Evolutionary conservation across 1,140 invertebrate species (phyloP).

Genomic region (Polypedilum vanderplanki): DNA sequence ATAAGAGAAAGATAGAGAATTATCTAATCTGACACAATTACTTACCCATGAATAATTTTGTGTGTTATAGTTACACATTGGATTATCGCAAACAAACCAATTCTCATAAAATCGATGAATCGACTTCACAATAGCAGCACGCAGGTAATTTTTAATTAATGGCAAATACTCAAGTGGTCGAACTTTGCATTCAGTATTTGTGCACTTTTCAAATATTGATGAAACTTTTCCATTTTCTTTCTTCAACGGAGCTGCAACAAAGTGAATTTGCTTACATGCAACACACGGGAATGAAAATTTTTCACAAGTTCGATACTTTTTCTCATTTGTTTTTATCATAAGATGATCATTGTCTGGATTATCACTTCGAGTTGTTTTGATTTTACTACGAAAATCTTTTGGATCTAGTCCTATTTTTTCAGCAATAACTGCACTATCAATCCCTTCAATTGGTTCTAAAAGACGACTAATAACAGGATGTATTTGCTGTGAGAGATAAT

Average conservation of each 20-base stretch:
- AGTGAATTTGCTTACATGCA: constrained; percentile 53
- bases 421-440: constrained; percentile 83
- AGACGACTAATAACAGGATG: constrained; percentile 91
- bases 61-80: constrained; percentile 66
- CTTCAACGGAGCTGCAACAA: constrained; percentile 47
- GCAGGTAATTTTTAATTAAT: constrained; percentile 65
- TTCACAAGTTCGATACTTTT: constrained; percentile 70
- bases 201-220: constrained; percentile 57
- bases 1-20: too few species aligned
- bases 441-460: constrained; percentile 91
- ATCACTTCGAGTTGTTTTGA: constrained; percentile 36
- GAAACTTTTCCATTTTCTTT: constrained; percentile 45
- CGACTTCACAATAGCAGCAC: constrained; percentile 55
- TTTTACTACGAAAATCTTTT: constrained; percentile 41
- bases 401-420: constrained; percentile 74
- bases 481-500: constrained; percentile 82
- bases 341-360: constrained; percentile 42
- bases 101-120: constrained; percentile 70
- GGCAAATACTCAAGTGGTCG: constrained; percentile 56
- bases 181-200: constrained; percentile 56
- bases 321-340: constrained; percentile 50
- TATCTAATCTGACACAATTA: too few species aligned
- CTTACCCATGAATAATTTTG: constrained; percentile 44
- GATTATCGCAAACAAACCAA: constrained; percentile 83
- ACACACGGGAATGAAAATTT: constrained; percentile 59